Conservation (phyloP, 2,113 vertebrate species). For the Cryptomyrus ogoouensis region DNA sequence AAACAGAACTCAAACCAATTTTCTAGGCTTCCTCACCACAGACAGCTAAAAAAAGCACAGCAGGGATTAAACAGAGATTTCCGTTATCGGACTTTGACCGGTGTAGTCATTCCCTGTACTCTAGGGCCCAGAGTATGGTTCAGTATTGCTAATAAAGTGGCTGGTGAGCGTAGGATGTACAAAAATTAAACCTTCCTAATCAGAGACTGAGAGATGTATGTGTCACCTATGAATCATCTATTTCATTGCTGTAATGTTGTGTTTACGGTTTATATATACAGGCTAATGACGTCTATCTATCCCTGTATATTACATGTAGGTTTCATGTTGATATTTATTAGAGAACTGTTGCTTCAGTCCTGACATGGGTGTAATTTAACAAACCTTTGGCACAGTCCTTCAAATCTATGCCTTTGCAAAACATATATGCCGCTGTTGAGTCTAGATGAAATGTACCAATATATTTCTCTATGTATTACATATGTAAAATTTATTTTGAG, state of each 20-base stretch:
- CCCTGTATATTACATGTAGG: background rate
- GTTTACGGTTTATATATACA: background rate
- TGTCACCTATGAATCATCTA: background rate
- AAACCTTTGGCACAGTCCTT: background rate
- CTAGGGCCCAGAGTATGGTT: background rate
- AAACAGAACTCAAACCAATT: background rate
- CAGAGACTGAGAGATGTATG: background rate
- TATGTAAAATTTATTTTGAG: background rate
- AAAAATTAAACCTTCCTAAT: background rate
- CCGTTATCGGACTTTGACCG: background rate
- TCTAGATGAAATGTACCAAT: background rate
- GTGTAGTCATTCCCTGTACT: background rate
- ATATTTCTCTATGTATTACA: background rate
- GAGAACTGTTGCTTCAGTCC: background rate
- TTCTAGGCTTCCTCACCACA: background rate
- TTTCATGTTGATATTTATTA: background rate
- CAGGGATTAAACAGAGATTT: background rate
- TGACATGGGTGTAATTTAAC: background rate
- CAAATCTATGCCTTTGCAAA: background rate
- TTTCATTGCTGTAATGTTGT: background rate
- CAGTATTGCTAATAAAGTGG: background rate
- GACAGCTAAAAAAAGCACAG: background rate
- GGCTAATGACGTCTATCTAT: background rate
- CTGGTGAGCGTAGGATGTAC: background rate
- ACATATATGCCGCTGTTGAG: background rate